phyloP scores from a whole-genome alignment of 2,797 vertebrate species.

The Amblyraja radiata region DNA sequence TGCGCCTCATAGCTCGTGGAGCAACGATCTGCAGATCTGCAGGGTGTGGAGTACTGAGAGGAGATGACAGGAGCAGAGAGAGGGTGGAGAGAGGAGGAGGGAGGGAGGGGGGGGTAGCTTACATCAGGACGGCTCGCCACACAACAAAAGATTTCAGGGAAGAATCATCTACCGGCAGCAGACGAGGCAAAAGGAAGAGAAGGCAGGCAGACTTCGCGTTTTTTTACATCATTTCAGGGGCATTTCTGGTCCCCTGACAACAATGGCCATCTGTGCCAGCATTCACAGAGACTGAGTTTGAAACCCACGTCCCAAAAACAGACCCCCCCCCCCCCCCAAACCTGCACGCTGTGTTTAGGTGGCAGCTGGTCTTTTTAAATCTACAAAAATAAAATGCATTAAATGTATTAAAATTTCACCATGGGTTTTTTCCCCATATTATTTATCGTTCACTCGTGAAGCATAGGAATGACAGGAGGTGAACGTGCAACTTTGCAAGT shows the following conservation, averaged over 20 bases:
- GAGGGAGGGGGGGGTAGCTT: conserved; percentile 47
- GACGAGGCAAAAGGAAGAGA: conserved; percentile 62
- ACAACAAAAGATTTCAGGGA: conserved; percentile 70
- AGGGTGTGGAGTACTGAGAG: conserved; percentile 59
- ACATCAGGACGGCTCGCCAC: conserved; percentile 71
- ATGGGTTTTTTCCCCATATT: not conserved
- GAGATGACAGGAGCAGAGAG: conserved; percentile 56
- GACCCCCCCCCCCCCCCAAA: conserved; percentile 46
- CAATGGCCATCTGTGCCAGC: conserved; percentile 86
- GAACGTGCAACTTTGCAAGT: no score
- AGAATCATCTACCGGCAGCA: conserved; percentile 66
- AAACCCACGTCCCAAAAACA: conserved; percentile 63
- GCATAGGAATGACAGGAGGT: not conserved
- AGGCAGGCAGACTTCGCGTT: conserved; percentile 69
- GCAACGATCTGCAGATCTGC: conserved; percentile 71
- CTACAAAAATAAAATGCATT: not conserved
- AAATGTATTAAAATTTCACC: no score
- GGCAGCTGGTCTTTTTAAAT: not conserved
- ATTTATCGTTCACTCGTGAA: not conserved
- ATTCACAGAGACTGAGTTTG: conserved; percentile 55
- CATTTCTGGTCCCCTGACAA: conserved; percentile 80
- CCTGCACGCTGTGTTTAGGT: not conserved
- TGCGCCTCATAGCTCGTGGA: conserved; percentile 67
- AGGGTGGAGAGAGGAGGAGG: no score
- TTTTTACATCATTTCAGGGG: conserved; percentile 73